Evolutionary conservation across 2,888 invertebrate species (phyloP), one percentile per base, ranked within the genome.

Genomic region (Drosophila rubida): DNA sequence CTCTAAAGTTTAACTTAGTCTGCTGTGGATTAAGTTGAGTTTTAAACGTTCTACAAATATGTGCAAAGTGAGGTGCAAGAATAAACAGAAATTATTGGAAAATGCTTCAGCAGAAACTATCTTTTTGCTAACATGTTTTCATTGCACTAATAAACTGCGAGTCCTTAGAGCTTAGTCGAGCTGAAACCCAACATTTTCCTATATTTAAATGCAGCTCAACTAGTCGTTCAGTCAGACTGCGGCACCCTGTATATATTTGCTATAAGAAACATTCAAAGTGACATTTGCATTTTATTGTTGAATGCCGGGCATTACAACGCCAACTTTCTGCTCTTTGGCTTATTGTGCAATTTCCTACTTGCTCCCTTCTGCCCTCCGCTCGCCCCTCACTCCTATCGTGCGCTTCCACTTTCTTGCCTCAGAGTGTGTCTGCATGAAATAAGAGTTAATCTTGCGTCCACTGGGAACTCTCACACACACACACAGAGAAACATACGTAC

Each of bases 281-380:
- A 76, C 83, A 82, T 82, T 82, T 82, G 83, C 82, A 82, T 82
- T 80, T 83, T 80, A 83, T 83, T 82, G 82, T 80, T 75, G 75
- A 70, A 70, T 60, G 68, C 64, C 58, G 63, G 68, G 76, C 78
- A 80, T 80, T 78, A 77, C 78, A 78, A 77, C 58, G 64, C 51
- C 77, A 77, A 77, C 71, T 78, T 80, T 80, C 65, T 65, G 77
- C 71, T 78, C 62, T 75, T 77, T 77, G 78, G 78, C 78, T 78
- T 78, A 78, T 78, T 75, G 75, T 77, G 79, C 74, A 78, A 80
- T 78, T 79, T 78, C 68, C 68, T 68, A 35, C 27, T 51, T 25
- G 4, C n/a, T 23, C 8, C 8, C 23, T n/a, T 13, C 37, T 58
- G 19, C 23, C 46, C 32, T 14, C 14, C 14, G 16, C 54, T 44